Evolutionary conservation across 2,797 vertebrate genomes (phyloP).

Genomic region (Sciurus carolinensis): DNA sequence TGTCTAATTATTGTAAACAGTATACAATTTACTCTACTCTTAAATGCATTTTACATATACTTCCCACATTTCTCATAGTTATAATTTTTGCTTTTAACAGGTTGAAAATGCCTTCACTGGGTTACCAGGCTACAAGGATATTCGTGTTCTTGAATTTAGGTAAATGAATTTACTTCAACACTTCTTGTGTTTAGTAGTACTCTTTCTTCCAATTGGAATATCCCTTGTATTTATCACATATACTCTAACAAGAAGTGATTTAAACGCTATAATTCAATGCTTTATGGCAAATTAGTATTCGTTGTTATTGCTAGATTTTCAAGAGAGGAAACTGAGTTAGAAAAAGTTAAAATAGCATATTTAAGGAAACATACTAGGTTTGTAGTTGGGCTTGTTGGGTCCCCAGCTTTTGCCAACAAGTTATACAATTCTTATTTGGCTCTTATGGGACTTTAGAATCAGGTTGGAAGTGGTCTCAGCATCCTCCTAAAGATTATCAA

Average conservation of each 20-base stretch:
- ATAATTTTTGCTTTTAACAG: constrained; percentile 87
- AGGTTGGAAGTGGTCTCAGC: neutral
- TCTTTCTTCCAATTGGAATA: constrained; percentile 47
- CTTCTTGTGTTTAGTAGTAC: neutral
- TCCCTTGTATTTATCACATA: neutral
- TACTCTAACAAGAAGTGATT: neutral
- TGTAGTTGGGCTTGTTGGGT: neutral
- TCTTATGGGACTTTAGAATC: neutral
- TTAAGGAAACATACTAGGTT: neutral
- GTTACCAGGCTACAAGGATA: constrained; percentile 94
- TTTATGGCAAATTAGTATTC: constrained; percentile 37
- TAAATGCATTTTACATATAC: constrained; percentile 21
- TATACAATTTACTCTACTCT: neutral
- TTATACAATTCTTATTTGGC: constrained; percentile 3
- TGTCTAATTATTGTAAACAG: neutral
- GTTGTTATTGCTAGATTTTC: neutral
- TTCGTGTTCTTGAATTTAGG: constrained; percentile 94
- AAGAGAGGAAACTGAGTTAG: constrained; percentile 20
- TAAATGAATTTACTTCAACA: constrained; percentile 85
- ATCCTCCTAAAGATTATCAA: neutral
- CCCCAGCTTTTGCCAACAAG: neutral
- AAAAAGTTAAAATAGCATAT: constrained; percentile 4
- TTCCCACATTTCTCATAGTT: constrained; percentile 56
- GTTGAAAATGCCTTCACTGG: constrained; percentile 92
- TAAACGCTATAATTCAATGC: neutral